These are phyloP conservation scores for Amphiura filiformis DNA, from an alignment of 35 echinoderm and acorn worm species.

Conservation along the genomic window DNA sequence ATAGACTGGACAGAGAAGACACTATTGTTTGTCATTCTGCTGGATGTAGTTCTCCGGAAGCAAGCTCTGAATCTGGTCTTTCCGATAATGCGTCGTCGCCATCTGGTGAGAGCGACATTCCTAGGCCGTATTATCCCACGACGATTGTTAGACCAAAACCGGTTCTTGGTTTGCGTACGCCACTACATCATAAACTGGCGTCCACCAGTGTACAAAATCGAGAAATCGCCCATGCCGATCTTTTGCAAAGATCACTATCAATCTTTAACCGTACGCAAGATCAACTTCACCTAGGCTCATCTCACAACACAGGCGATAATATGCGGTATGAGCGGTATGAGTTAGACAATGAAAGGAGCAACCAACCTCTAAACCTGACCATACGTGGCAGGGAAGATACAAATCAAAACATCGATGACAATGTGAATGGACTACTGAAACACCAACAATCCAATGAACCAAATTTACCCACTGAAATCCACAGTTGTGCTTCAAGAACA, in stretches of 20 bases:
- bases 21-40: neutral
- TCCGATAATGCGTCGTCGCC: neutral
- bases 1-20: neutral
- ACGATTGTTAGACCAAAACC: neutral
- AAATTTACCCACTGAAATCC: neutral
- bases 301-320: too few relatives aligned
- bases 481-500: neutral
- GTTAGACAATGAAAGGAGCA: too few relatives aligned
- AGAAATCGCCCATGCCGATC: neutral
- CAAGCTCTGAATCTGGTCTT: neutral
- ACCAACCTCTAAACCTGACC: too few relatives aligned
- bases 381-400: too few relatives aligned
- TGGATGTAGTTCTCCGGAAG: neutral
- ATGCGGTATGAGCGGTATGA: too few relatives aligned
- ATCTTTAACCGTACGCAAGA: too few relatives aligned
- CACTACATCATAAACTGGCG: too few relatives aligned
- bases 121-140: neutral
- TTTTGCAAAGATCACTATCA: too few relatives aligned
- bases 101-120: neutral
- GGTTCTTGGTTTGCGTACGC: neutral
- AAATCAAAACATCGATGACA: too few relatives aligned
- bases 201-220: neutral
- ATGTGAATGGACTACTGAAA: too few relatives aligned
- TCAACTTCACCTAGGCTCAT: too few relatives aligned
- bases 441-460: neutral